A percentile compares a stretch with the other conserved stretches of the same genome.
These are phyloP conservation scores for Thera obeliscata DNA, from an alignment of 2,888 invertebrate species.

Conservation along the genomic window DNA sequence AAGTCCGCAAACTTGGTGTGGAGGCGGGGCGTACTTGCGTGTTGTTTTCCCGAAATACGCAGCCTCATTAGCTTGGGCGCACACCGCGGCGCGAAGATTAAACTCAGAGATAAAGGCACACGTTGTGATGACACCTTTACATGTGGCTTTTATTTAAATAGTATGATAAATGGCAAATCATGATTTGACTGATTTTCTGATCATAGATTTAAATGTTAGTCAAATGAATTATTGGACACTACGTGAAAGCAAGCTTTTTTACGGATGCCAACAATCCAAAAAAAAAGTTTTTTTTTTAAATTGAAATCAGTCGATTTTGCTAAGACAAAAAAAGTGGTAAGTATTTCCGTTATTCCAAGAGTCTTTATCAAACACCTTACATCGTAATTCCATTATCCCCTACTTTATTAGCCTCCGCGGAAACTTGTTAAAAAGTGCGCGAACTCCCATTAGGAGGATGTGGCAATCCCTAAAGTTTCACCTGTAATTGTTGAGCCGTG, in stretches of 20 bases:
- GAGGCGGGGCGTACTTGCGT: slow-evolving; percentile 62
- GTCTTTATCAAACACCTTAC: slow-evolving; percentile 37
- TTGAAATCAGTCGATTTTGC: neutral
- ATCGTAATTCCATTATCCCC: slow-evolving; percentile 53
- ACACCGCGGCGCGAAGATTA: slow-evolving; percentile 75
- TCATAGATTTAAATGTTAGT: neutral
- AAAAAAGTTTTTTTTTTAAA: neutral
- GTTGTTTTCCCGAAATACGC: slow-evolving; percentile 78
- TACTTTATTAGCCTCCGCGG: slow-evolving; percentile 47
- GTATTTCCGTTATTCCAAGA: slow-evolving; percentile 7
- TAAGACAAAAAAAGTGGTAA: neutral
- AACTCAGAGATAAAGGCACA: slow-evolving; percentile 73
- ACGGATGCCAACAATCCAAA: too few species aligned
- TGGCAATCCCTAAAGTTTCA: slow-evolving; percentile 55
- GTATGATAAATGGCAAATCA: slow-evolving; percentile 44
- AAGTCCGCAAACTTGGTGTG: slow-evolving; percentile 62
- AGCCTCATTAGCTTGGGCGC: slow-evolving; percentile 80
- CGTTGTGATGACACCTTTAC: slow-evolving; percentile 67
- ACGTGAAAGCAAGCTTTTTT: neutral
- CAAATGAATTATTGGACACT: neutral
- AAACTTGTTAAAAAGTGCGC: slow-evolving; percentile 77
- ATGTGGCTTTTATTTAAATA: slow-evolving; percentile 56
- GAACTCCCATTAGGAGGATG: slow-evolving; percentile 64
- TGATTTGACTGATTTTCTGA: neutral
- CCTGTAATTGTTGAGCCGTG: slow-evolving; percentile 58